Percentiles rank a stretch among this genome's conserved stretches.
These are phyloP conservation scores for Halcyon badia DNA, from an alignment of 2,797 vertebrate genomes.

Conservation along the genomic window DNA sequence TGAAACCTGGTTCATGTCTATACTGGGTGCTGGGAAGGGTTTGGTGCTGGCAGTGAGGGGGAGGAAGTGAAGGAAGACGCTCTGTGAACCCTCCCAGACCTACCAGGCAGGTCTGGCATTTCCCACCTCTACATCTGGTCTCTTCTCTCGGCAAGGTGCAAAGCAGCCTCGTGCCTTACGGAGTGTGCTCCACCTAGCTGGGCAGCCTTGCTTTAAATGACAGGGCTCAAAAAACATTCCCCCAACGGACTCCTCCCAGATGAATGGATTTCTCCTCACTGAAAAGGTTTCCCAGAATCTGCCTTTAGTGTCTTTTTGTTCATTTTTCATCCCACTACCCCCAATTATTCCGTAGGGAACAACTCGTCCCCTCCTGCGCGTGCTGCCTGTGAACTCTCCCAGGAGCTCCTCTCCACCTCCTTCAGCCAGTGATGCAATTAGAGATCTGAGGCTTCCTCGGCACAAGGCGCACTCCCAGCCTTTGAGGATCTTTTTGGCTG, in stretches of 20 bases:
- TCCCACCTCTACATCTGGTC: neutral
- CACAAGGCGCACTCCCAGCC: neutral
- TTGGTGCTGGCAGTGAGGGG: neutral
- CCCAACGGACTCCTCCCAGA: neutral
- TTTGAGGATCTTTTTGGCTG: neutral
- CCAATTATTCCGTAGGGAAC: neutral
- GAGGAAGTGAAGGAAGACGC: neutral
- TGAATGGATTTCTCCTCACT: neutral
- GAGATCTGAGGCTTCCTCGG: neutral
- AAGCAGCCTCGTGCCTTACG: neutral
- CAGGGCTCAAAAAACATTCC: neutral
- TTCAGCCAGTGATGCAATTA: neutral
- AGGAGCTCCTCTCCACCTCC: neutral
- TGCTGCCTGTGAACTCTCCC: neutral
- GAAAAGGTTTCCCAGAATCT: neutral
- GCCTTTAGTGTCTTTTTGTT: neutral
- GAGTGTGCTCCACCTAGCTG: neutral
- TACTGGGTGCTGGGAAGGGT: neutral
- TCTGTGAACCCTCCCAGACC: neutral
- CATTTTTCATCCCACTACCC: neutral
- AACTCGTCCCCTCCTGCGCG: neutral
- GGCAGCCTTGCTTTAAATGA: neutral
- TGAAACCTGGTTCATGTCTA: fast-evolving
- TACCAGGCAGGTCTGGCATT: neutral
- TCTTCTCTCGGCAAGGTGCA: neutral